Percentiles rank a stretch among this genome's conserved stretches.
These are phyloP conservation scores for Pentamera pediparva DNA, from an alignment of 53 echinoderm and acorn worm species.

Conservation along the genomic window DNA sequence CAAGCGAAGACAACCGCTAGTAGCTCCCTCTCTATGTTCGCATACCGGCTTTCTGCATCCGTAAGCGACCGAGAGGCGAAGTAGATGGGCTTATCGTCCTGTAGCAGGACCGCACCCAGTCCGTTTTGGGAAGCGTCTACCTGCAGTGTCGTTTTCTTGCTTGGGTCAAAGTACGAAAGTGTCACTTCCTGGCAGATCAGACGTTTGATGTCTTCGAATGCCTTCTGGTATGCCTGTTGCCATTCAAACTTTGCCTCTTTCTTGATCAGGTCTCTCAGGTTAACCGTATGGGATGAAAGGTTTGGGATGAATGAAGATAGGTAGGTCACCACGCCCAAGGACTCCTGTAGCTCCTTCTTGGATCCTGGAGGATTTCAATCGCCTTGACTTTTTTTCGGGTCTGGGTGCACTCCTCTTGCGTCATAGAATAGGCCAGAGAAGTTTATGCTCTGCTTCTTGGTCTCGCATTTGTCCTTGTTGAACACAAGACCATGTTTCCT, in stretches of 20 bases:
- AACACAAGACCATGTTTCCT: conserved; percentile 45
- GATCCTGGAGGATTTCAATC: conserved; percentile 1
- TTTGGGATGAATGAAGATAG: conserved; percentile 50
- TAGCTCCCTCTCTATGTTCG: conserved; percentile 53
- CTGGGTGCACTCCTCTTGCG: conserved; percentile 33
- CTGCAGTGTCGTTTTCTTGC: conserved; percentile 44
- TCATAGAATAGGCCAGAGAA: conserved; percentile 41
- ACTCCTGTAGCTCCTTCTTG: conserved; percentile 35
- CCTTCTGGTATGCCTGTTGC: conserved; percentile 25
- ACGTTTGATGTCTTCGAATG: conserved; percentile 37
- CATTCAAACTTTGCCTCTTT: conserved; percentile 41
- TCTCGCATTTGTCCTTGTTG: conserved; percentile 42
- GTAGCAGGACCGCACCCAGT: conserved; percentile 47
- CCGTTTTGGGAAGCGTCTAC: conserved; percentile 55
- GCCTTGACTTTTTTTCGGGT: conserved; percentile 13
- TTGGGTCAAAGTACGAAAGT: conserved; percentile 48
- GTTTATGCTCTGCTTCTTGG: conserved; percentile 11
- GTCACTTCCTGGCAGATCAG: conserved; percentile 39
- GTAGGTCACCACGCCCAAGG: conserved; percentile 52
- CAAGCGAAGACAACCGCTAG: conserved; percentile 56
- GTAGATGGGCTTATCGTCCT: conserved; percentile 37
- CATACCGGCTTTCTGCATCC: conserved; percentile 51
- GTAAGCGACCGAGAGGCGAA: conserved; percentile 44
- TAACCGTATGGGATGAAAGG: conserved; percentile 33
- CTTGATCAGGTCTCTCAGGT: conserved; percentile 45